phyloP scores from a whole-genome alignment of 2,797 vertebrate species.

The Peromyscus eremicus region DNA sequence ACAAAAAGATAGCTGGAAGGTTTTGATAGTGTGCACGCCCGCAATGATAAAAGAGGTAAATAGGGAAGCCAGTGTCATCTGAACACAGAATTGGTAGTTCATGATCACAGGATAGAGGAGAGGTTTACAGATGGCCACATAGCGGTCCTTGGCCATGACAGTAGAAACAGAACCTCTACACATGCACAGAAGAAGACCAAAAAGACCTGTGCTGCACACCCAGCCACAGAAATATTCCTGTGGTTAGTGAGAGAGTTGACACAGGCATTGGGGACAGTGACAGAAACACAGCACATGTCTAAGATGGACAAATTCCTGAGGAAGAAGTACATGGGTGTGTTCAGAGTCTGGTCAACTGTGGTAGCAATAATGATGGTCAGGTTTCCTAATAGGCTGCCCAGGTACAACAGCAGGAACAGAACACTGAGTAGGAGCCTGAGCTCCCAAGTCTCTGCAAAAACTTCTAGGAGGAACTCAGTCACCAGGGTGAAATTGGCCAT shows the following conservation, averaged over 20 bases:
- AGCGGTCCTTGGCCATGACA: neutral
- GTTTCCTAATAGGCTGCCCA: neutral
- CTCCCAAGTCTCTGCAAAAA: neutral
- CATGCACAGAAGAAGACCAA: neutral
- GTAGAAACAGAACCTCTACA: neutral
- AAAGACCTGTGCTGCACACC: neutral
- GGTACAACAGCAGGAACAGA: neutral
- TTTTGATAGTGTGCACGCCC: conserved; percentile 31
- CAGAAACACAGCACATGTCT: neutral
- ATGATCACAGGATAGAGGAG: neutral
- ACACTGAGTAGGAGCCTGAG: neutral
- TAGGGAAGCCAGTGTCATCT: neutral
- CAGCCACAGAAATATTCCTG: neutral
- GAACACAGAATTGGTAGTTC: neutral
- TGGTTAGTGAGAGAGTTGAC: neutral
- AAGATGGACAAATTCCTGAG: neutral
- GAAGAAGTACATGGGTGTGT: conserved; percentile 18
- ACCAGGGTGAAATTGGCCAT: neutral
- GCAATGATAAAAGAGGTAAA: conserved; percentile 7
- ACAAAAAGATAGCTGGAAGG: conserved; percentile 42
- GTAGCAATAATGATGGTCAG: neutral
- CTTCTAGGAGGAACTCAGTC: neutral
- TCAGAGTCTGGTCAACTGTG: neutral
- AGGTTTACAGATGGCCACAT: conserved; percentile 5
- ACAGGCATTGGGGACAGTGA: neutral